Base-by-base conservation (phyloP, 2,113 vertebrate species). In the Microtus montanus region DNA sequence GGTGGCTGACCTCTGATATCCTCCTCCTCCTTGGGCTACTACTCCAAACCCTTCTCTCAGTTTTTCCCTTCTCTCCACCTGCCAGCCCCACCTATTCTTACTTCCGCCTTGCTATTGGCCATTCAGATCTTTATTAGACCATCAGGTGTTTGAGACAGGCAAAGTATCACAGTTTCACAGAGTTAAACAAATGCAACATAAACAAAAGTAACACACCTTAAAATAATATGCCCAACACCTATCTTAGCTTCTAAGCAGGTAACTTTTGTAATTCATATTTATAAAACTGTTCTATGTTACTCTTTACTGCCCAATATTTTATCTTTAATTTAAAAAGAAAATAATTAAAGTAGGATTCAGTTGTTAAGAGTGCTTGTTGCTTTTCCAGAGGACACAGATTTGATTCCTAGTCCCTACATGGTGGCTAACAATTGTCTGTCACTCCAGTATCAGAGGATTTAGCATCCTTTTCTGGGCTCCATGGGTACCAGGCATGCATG, bases 271-370 rank as follows among this genome's bases (percentile, higher is more conserved):
- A 82, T 26, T 89, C 15, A 35, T 14, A 10, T 9, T 63, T 19
- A 78, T 87, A 86, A 87, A 95, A 83, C 12, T 11, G 4, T n/a
- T 93, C 14, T 79, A 86, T 66, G n/a, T 54, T 73, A 33, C 61
- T 33, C n/a, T 90, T 92, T 89, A 58, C 26, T 92, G 26, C 5
- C 38, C 13, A 89, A 49, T 92, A 19, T 92, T 90, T 80, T 93
- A 79, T 49, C 49, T 58, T 14, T 38, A 38, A 73, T 73, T 73
- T 30, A 58, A 87, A 73, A 73, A 71, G 26, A 38, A 87, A 87
- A 28, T 41, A 63, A n/a, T 80, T 63, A 64, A 66, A 70, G 41
- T 70, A 41, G 58, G 49, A 19, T 17, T 73, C 35, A 41, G 7
- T 58, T 7, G 14, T 88, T 73, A 41, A 73, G 44, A n/a, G 35